Percentiles rank a stretch among this genome's conserved stretches.
Evolutionary conservation across 2,113 vertebrate genomes (phyloP).

Genomic region (Calonectris borealis): DNA sequence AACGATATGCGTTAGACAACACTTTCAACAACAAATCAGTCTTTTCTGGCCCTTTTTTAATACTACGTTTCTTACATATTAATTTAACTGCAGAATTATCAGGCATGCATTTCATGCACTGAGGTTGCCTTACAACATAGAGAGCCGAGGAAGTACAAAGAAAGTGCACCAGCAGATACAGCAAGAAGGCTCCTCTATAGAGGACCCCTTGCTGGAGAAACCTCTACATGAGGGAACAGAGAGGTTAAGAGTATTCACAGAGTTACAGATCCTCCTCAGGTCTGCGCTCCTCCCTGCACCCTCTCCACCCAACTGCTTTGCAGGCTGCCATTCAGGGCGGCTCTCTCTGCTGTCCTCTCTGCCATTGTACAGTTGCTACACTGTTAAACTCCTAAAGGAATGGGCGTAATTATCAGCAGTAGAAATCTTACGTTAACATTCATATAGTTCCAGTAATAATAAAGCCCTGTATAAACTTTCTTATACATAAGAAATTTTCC

Average conservation of each 20-base stretch:
- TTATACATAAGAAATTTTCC: not conserved
- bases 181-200: not conserved
- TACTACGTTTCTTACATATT: not conserved
- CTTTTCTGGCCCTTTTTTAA: slow-evolving; percentile 12
- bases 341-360: not conserved
- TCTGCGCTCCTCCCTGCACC: not conserved
- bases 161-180: not conserved
- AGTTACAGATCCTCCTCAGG: not conserved
- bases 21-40: slow-evolving; percentile 30
- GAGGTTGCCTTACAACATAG: not conserved
- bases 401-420: not conserved
- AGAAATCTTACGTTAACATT: not conserved
- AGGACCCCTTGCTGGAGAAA: not conserved
- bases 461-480: not conserved
- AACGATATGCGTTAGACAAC: not conserved
- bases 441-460: not conserved
- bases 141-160: not conserved
- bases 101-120: not conserved
- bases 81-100: not conserved
- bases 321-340: not conserved
- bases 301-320: not conserved
- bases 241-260: not conserved
- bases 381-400: not conserved
- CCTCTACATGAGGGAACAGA: not conserved
- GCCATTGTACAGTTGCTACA: not conserved